Base-by-base conservation (phyloP, 1,140 invertebrate species). In the Schlechtendalia chinensis region DNA sequence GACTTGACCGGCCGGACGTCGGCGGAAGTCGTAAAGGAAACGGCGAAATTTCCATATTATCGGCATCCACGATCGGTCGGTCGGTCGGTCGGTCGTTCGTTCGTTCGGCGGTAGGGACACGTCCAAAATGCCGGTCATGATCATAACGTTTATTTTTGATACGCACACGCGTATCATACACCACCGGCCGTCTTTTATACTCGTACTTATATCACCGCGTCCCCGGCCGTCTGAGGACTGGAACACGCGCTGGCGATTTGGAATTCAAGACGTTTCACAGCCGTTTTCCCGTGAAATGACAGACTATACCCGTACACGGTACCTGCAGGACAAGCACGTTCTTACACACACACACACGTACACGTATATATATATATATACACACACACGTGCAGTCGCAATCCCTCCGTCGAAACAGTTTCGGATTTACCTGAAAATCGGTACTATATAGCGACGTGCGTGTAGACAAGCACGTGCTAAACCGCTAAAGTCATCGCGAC, bases 11-110 rank as follows among this genome's bases (percentile, higher is more conserved):
- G 24, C 56, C 74, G 74, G 74, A 77, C 74, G 54, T 47, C 45
- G 75, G 75, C 75, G 75, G 75, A 79, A 79, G 75, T 79, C 39
- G 75, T 79, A 79, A 79, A 79, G 75, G 75, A 79, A 79, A 79
- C 75, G n/a, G n/a, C n/a, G 39, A 79, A 79, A 79, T 79, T 79
- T 79, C 75, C 75, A 79, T 79, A 79, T 79, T 79, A 79, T 79
- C 75, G 75, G 75, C 14, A 59, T 58, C 39, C 75, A 50, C 75
- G 17, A 79, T 79, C 75, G 75, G 72, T 59, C 58, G 58, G 58
- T 11, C n/a, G 53, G 74, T 24, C 58, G 75, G 58, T 19, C 75
- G 75, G 72, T 59, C 58, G 58, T 39, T 11, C n/a, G 53, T 56
- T 24, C 58, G 75, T 39, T 19, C n/a, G 32, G 75, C 17, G 1